phyloP scores from a whole-genome alignment of 2,888 invertebrate genomes.

The Cephus runcator region DNA sequence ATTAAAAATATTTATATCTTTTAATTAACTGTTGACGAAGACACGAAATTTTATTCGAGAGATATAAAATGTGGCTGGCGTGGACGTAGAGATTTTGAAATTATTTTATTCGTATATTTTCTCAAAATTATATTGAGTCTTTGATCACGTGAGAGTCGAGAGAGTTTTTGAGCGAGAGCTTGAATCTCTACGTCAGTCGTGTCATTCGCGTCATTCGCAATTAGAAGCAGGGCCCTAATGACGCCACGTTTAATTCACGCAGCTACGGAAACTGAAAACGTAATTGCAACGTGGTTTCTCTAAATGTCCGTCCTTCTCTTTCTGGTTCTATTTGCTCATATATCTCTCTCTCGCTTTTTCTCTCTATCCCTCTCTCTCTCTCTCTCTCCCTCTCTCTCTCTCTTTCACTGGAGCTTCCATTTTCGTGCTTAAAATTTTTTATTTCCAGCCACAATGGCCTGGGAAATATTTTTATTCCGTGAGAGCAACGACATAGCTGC shows the following conservation, averaged over 20 bases:
- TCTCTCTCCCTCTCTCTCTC: too few relatives aligned
- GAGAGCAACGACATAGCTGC: too few relatives aligned
- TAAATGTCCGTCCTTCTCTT: neutral
- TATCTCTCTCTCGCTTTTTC: too few relatives aligned
- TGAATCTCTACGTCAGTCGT: conserved; percentile 34
- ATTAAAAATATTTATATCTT: neutral
- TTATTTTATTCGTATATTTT: neutral
- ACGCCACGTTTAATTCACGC: neutral
- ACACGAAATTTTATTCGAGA: neutral
- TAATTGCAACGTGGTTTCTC: neutral
- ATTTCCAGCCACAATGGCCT: too few relatives aligned
- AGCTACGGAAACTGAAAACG: neutral
- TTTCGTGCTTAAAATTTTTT: too few relatives aligned
- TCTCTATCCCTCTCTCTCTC: too few relatives aligned
- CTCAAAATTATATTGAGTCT: neutral
- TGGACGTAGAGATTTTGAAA: neutral
- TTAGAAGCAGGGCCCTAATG: neutral
- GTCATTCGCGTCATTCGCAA: conserved; percentile 6
- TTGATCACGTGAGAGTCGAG: neutral
- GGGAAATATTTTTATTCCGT: too few relatives aligned
- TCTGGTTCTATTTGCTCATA: neutral
- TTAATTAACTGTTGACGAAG: neutral
- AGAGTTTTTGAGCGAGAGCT: conserved; percentile 23
- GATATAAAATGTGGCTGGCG: neutral
- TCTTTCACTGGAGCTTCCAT: too few relatives aligned